phyloP scores from a whole-genome alignment of 1,140 invertebrate genomes.

The Tachypleus tridentatus region DNA sequence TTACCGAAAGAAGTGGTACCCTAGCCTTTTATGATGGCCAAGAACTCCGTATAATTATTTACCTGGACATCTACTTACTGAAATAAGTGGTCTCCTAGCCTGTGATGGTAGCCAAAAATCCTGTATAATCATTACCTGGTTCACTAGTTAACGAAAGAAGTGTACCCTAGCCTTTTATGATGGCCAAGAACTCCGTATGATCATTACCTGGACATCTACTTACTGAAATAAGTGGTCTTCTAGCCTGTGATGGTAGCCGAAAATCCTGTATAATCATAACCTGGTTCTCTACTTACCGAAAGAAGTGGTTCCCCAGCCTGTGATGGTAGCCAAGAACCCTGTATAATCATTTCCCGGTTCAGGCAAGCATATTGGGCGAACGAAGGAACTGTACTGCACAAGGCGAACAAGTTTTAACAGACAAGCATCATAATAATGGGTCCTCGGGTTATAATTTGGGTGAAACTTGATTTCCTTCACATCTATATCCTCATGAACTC shows the following conservation, averaged over 20 bases:
- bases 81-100: slow-evolving; percentile 51
- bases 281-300: slow-evolving; percentile 27
- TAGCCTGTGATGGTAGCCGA: too few species aligned
- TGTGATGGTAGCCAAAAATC: slow-evolving; percentile 34
- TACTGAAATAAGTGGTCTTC: too few species aligned
- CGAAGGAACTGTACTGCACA: slow-evolving; percentile 24
- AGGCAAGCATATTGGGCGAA: slow-evolving; percentile 29
- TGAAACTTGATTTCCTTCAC: slow-evolving; percentile 12
- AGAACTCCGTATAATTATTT: too few species aligned
- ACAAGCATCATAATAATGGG: slow-evolving; percentile 30
- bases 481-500: slow-evolving; percentile 11
- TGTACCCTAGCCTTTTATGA: slow-evolving; percentile 56
- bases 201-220: too few species aligned
- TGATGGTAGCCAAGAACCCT: slow-evolving; percentile 19
- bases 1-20: too few species aligned
- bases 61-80: slow-evolving; percentile 13
- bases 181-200: slow-evolving; percentile 1
- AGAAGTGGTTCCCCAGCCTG: slow-evolving; percentile 55
- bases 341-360: slow-evolving; percentile 9
- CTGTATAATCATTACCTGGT: too few species aligned
- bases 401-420: slow-evolving; percentile 26
- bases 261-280: too few species aligned
- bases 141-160: too few species aligned
- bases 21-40: too few species aligned
- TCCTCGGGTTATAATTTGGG: slow-evolving; percentile 24